Conservation (phyloP, 2,888 invertebrate genomes). For the Andrena bucephala region DNA sequence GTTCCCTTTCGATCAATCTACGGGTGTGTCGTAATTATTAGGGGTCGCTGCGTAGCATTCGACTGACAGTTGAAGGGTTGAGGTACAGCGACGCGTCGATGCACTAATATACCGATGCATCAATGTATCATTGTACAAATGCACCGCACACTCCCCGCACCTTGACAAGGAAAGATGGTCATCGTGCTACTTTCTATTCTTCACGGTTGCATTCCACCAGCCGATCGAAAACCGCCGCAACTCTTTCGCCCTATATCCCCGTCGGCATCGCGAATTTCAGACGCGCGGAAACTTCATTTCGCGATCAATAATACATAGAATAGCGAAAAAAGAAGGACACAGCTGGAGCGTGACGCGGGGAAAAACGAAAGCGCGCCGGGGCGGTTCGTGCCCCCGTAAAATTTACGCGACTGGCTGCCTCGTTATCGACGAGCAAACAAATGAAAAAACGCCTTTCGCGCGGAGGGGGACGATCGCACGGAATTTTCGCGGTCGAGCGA, state of each 20-base stretch:
- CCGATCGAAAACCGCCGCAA: not conserved
- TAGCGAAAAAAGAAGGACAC: not conserved
- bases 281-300: not conserved
- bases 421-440: conserved; percentile 54
- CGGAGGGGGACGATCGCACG: not conserved
- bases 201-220: not conserved
- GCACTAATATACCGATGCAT: not conserved
- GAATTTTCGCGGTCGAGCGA: conserved; percentile 12
- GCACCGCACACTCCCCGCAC: not conserved
- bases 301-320: not conserved
- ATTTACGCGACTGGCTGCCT: conserved; percentile 44
- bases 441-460: conserved; percentile 40
- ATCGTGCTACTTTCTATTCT: not conserved
- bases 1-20: not conserved
- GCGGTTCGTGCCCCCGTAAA: not conserved
- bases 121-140: not conserved
- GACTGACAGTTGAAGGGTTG: not conserved
- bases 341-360: not conserved
- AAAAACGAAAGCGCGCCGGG: conserved; percentile 31
- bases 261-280: not conserved
- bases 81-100: not conserved
- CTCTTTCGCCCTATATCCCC: not conserved
- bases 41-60: not conserved
- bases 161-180: not conserved
- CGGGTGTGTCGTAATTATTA: not conserved